A percentile compares a stretch with the other conserved stretches of the same genome.
phyloP scores from a whole-genome alignment of 2,113 vertebrate species.

The Stigmatopora argus region DNA sequence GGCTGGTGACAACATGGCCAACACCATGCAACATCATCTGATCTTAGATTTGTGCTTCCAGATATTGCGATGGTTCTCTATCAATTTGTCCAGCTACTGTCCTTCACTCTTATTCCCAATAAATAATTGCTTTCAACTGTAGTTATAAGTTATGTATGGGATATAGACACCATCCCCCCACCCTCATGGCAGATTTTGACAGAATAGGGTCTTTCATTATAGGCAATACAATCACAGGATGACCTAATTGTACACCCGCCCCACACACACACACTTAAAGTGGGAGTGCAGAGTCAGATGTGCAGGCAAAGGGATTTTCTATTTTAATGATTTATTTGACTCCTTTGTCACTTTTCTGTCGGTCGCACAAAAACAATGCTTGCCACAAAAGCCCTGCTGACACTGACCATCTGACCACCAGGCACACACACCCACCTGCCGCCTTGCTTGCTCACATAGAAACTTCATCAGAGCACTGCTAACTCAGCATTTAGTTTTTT shows the following conservation, averaged over 20 bases:
- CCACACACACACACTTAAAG: background rate
- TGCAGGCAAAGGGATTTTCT: constrained; percentile 7
- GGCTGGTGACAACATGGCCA: background rate
- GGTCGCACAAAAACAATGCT: constrained; percentile 1
- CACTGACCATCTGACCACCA: constrained; percentile 7
- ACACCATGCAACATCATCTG: background rate
- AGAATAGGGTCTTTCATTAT: constrained; percentile 2
- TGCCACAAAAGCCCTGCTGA: constrained; percentile 8
- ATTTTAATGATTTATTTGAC: constrained; percentile 11
- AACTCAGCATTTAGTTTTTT: background rate
- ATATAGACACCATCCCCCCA: background rate
- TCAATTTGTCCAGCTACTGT: background rate
- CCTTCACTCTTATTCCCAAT: background rate
- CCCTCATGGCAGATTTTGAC: background rate
- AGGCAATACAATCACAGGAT: constrained; percentile 3
- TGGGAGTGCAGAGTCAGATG: constrained; percentile 4
- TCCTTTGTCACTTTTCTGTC: constrained; percentile 9
- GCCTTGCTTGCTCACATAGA: background rate
- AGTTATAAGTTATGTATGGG: background rate
- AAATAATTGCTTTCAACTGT: background rate
- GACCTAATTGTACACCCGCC: background rate
- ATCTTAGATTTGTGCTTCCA: background rate
- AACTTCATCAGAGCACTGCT: background rate
- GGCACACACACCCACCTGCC: background rate
- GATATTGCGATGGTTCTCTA: background rate